Conservation (phyloP, 2,797 vertebrate genomes). For the Gymnopithys bicolor region DNA sequence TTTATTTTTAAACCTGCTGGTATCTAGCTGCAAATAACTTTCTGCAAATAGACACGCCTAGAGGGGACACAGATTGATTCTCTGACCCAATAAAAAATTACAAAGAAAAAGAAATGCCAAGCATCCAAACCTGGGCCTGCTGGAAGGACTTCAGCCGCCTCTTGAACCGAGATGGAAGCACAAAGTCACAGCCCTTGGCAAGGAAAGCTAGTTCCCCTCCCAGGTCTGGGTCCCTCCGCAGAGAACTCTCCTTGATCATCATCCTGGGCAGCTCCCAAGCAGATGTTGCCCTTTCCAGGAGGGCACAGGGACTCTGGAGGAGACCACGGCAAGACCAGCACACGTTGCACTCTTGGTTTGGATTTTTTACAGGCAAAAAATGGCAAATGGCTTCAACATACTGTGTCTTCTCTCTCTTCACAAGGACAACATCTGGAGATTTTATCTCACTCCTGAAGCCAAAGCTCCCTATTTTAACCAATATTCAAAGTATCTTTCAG, state of each 20-base stretch:
- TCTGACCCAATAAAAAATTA: slow-evolving; percentile 69
- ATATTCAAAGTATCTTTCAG: slow-evolving; percentile 80
- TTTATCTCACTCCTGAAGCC: slow-evolving; percentile 68
- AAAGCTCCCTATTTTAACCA: slow-evolving; percentile 67
- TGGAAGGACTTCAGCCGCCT: slow-evolving; percentile 98
- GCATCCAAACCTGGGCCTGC: slow-evolving; percentile 94
- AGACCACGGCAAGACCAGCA: slow-evolving; percentile 58
- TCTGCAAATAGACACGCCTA: slow-evolving; percentile 80
- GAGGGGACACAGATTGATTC: slow-evolving; percentile 73
- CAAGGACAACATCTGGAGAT: slow-evolving; percentile 77
- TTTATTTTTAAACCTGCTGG: slow-evolving; percentile 93
- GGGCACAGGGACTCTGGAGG: slow-evolving; percentile 16
- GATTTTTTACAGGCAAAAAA: slow-evolving; percentile 54
- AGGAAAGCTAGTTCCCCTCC: slow-evolving; percentile 98
- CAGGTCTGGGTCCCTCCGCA: slow-evolving; percentile 95
- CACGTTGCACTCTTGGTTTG: slow-evolving; percentile 45
- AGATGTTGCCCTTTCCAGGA: slow-evolving; percentile 48
- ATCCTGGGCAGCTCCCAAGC: slow-evolving; percentile 81
- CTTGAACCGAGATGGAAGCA: slow-evolving; percentile 98
- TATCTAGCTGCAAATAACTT: slow-evolving; percentile 92
- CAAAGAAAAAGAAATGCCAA: slow-evolving; percentile 65
- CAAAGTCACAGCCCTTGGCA: slow-evolving; percentile 97
- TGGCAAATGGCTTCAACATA: slow-evolving; percentile 71
- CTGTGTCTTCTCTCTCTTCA: slow-evolving; percentile 73
- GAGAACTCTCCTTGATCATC: slow-evolving; percentile 98